Conservation (phyloP, 1,140 invertebrate genomes). For the Nylanderia fulva region DNA sequence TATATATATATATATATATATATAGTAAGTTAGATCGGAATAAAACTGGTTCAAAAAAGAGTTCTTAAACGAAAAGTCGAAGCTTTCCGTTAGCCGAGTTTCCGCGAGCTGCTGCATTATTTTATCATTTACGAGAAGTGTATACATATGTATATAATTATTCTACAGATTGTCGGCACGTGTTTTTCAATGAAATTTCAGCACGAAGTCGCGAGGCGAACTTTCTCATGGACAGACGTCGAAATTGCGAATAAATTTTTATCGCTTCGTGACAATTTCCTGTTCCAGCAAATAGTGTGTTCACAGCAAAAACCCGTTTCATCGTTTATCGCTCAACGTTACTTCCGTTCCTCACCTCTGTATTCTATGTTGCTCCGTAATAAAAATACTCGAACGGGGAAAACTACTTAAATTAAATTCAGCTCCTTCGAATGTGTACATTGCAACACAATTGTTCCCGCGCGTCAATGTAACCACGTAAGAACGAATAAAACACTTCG, state of each 20-base stretch:
- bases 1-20: no score
- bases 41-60: constrained; percentile 20
- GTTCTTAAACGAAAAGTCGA: constrained; percentile 12
- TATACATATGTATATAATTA: constrained; percentile 14
- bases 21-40: not conserved
- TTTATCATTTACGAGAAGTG: constrained; percentile 21
- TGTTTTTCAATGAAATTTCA: constrained; percentile 28
- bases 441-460: constrained; percentile 29
- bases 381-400: constrained; percentile 47
- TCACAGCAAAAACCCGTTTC: constrained; percentile 13
- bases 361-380: constrained; percentile 13
- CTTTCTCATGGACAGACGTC: constrained; percentile 9
- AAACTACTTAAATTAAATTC: constrained; percentile 53
- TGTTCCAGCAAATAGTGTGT: constrained; percentile 21
- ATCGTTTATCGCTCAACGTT: not conserved
- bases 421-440: constrained; percentile 30
- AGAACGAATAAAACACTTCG: constrained; percentile 28
- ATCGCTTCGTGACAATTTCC: constrained; percentile 8
- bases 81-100: constrained; percentile 39
- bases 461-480: constrained; percentile 23
- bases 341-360: no score
- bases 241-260: constrained; percentile 50
- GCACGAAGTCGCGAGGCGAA: not conserved
- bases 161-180: not conserved
- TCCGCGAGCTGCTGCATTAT: constrained; percentile 31